phyloP scores from a whole-genome alignment of 2,113 vertebrate genomes.

The Anguilla japonica region DNA sequence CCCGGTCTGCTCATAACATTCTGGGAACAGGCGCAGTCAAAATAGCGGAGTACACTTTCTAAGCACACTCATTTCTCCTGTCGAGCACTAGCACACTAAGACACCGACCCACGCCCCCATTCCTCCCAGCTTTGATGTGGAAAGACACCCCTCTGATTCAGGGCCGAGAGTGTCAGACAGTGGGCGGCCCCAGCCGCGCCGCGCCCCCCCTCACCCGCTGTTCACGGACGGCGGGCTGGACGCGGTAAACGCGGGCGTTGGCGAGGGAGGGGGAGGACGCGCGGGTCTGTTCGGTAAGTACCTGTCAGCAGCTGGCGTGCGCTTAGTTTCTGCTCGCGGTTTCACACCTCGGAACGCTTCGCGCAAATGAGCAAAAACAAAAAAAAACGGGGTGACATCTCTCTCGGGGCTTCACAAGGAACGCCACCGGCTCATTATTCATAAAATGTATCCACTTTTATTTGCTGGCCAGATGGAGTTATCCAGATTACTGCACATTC shows the following conservation, averaged over 20 bases:
- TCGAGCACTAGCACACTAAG: not conserved
- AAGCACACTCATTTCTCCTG: not conserved
- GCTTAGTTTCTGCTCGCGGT: not conserved
- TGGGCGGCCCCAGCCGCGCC: not conserved
- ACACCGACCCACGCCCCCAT: not conserved
- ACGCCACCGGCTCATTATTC: not conserved
- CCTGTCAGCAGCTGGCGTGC: not conserved
- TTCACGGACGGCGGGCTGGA: not conserved
- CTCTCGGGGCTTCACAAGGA: not conserved
- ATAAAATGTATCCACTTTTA: not conserved
- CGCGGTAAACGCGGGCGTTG: not conserved
- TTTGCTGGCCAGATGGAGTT: not conserved
- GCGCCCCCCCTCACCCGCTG: not conserved
- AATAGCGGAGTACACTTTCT: not conserved
- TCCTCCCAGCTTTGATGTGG: not conserved
- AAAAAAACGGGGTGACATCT: not conserved
- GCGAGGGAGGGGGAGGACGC: no score
- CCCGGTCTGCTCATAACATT: not conserved
- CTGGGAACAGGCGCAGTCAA: not conserved
- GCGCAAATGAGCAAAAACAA: not conserved
- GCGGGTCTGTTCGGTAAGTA: not conserved
- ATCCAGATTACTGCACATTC: not conserved
- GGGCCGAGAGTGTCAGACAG: not conserved
- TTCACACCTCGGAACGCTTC: not conserved
- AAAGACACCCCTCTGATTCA: not conserved